These are phyloP conservation scores for Morinoia aosen DNA, from an alignment of 2,888 invertebrate genomes.

Conservation along the genomic window DNA sequence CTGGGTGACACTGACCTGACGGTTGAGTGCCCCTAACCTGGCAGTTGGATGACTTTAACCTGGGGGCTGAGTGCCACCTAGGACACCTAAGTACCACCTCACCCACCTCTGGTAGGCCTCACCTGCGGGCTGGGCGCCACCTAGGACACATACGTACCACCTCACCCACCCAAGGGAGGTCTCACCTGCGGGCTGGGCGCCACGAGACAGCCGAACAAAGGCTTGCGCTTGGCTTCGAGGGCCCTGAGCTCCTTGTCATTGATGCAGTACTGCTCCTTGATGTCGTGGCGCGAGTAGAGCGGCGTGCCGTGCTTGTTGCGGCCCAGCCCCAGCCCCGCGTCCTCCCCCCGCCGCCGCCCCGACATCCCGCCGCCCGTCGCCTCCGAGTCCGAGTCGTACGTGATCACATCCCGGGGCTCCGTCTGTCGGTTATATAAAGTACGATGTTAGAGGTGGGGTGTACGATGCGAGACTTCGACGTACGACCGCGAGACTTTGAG, in stretches of 20 bases:
- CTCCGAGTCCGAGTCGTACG: conserved; percentile 51
- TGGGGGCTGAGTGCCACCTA: too few species aligned
- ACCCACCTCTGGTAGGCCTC: too few species aligned
- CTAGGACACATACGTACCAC: neutral
- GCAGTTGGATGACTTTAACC: too few species aligned
- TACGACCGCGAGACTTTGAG: too few species aligned
- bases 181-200: conserved; percentile 63
- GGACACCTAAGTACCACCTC: too few species aligned
- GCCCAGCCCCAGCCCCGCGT: neutral
- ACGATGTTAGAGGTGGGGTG: too few species aligned
- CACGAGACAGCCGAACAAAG: conserved; percentile 65
- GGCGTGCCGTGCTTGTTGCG: conserved; percentile 68
- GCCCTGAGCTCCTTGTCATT: conserved; percentile 89
- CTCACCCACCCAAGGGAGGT: too few species aligned
- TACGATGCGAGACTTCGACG: neutral
- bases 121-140: neutral
- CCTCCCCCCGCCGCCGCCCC: neutral
- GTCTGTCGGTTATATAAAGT: neutral
- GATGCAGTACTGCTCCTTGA: conserved; percentile 94
- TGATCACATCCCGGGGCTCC: conserved; percentile 39
- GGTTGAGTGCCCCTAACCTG: too few species aligned
- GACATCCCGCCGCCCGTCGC: conserved; percentile 38
- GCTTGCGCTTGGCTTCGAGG: conserved; percentile 72
- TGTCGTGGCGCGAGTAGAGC: conserved; percentile 87
- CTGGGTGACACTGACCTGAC: too few species aligned